Conservation (phyloP, 2,113 vertebrate species). For the Hemichromis elongatus region DNA sequence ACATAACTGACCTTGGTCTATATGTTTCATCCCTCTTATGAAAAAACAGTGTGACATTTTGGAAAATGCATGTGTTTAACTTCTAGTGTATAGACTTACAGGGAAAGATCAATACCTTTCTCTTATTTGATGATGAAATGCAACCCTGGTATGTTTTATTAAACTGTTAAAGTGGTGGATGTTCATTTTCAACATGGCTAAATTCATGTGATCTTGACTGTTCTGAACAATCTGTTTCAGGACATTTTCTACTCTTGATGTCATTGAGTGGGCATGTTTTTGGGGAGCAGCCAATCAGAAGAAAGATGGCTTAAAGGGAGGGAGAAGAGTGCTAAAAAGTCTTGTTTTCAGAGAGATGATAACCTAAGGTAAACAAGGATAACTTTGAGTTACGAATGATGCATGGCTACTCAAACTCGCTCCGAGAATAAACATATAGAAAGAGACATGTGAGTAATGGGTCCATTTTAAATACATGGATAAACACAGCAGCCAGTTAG, state of each 20-base stretch:
- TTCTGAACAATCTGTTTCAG: not conserved
- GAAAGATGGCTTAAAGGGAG: not conserved
- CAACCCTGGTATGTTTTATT: not conserved
- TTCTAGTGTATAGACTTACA: not conserved
- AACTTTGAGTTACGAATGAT: not conserved
- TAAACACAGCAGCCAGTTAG: not conserved
- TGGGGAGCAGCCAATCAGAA: not conserved
- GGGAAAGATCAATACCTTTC: not conserved
- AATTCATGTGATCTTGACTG: not conserved
- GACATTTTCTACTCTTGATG: not conserved
- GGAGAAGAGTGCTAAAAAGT: not conserved
- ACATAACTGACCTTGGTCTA: not conserved
- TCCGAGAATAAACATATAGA: not conserved
- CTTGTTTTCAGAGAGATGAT: not conserved
- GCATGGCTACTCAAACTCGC: not conserved
- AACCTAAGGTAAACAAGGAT: not conserved
- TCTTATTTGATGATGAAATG: not conserved
- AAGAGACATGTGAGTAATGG: not conserved
- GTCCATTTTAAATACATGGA: not conserved
- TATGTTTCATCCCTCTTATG: not conserved
- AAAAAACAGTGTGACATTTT: not conserved
- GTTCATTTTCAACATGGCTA: not conserved
- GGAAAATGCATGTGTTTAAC: not conserved
- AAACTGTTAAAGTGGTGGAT: not conserved
- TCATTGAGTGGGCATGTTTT: not conserved